A percentile compares a stretch with the other conserved stretches of the same genome.
phyloP scores from a whole-genome alignment of 2,888 invertebrate genomes.

The Hydriomena furcata region DNA sequence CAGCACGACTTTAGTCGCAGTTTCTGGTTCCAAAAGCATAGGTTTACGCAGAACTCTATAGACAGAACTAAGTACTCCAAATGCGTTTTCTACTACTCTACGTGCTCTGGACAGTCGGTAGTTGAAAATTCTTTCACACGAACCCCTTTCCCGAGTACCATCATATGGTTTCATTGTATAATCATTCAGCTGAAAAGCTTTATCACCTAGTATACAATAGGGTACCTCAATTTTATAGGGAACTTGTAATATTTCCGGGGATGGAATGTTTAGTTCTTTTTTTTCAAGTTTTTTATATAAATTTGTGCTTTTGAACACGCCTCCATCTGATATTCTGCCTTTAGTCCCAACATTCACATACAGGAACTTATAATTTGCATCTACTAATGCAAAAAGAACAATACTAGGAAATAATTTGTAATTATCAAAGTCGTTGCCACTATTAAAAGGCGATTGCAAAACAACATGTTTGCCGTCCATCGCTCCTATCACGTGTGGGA shows the following conservation, averaged over 20 bases:
- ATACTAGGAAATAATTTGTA: constrained; percentile 41
- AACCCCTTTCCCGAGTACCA: constrained; percentile 31
- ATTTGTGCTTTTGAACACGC: constrained; percentile 29
- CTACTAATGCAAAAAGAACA: constrained; percentile 33
- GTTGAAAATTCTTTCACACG: constrained; percentile 31
- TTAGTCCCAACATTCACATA: constrained; percentile 36
- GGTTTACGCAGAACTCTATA: constrained; percentile 35
- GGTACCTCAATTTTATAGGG: constrained; percentile 26
- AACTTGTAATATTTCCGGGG: constrained; percentile 23
- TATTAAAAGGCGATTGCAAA: constrained; percentile 34
- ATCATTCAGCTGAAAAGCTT: constrained; percentile 31
- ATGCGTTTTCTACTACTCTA: constrained; percentile 25
- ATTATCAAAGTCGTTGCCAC: constrained; percentile 41
- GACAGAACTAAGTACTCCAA: constrained; percentile 27
- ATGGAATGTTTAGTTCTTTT: constrained; percentile 27
- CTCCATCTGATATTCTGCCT: constrained; percentile 38
- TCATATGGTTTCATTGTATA: constrained; percentile 33
- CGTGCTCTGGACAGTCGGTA: constrained; percentile 31
- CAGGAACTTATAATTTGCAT: constrained; percentile 35
- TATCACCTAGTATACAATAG: constrained; percentile 29
- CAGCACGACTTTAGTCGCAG: constrained; percentile 33
- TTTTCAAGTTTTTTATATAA: constrained; percentile 21
- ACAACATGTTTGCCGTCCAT: constrained; percentile 43
- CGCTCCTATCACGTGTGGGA: constrained; percentile 47
- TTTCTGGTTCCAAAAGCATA: constrained; percentile 38